Base-by-base conservation (phyloP, 1,140 invertebrate genomes). In the Riptortus pedestris region DNA sequence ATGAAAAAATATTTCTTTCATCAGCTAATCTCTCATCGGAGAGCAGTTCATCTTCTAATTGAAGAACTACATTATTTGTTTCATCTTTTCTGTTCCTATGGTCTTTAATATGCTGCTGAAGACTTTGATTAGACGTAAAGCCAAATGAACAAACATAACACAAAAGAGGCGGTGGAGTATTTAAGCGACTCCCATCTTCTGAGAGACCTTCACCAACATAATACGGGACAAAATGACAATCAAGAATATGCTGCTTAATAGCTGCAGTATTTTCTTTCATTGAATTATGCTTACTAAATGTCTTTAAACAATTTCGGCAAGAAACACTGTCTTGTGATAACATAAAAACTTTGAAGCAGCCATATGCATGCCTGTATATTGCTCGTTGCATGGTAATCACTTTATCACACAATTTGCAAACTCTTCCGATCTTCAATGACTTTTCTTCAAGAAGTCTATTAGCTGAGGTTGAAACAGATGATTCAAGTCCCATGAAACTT, bases 91-190 rank as follows among this genome's bases (percentile, higher is more conserved):
- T 55, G 14, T 24, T 22, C 12, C 51, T 26, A 18, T 55, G 51
- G 2, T 55, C 51, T 24, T 24, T 7, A 24, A 55, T 55, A 12
- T 55, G 51, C 14, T 14, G 20, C 14, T 2, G 22, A 2, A 55
- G 51, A 55, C 14, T 24, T 1, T 55, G 20, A 55, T 55, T 55
- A 27, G 5, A 24, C 1, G 51, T 24, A 27, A 55, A 55, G 24
- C 51, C 51, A 55, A 55, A 55, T 3, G 51, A 55, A 55, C 51
- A 55, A 26, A 55, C 24, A 14, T 55, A 55, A 55, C 51, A 55
- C 18, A 55, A 14, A 4, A 24, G 24, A 24, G 18, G 51, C 1
- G 51, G 51, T 16, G 51, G 51, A 7, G 24, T 14, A 24, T 55
- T 24, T 24, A 24, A 55, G 26, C 18, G 51, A 18, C 51, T 55